Conservation (phyloP, 2,888 invertebrate genomes). For the Molanna angustata region DNA sequence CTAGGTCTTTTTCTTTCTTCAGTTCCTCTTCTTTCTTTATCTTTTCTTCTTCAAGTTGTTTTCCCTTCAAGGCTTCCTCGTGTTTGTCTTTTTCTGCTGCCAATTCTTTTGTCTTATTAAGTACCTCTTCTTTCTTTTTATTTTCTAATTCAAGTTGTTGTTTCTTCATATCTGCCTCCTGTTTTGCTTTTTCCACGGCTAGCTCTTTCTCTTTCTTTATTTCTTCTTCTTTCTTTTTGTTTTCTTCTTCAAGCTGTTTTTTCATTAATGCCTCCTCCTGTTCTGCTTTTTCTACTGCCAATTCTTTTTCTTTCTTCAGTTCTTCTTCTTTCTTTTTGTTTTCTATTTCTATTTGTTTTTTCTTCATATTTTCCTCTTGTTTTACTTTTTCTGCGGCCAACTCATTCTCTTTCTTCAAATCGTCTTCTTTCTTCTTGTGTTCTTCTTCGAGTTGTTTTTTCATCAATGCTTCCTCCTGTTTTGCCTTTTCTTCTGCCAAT, state of each 20-base stretch:
- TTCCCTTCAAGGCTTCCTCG: not conserved
- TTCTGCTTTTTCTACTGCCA: slow-evolving; percentile 3
- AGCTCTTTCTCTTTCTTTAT: slow-evolving; percentile 35
- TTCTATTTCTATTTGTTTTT: slow-evolving; percentile 7
- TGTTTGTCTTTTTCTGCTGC: slow-evolving; percentile 21
- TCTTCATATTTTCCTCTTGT: not conserved
- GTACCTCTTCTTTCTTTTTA: slow-evolving; percentile 34
- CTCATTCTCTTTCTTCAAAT: slow-evolving; percentile 5
- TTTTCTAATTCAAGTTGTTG: slow-evolving; percentile 19
- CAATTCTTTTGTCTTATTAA: slow-evolving; percentile 34
- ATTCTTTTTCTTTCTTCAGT: slow-evolving; percentile 38
- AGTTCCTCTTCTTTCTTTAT: slow-evolving; percentile 13
- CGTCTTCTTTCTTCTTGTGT: slow-evolving; percentile 35
- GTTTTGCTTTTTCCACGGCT: slow-evolving; percentile 22
- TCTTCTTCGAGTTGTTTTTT: slow-evolving; percentile 15
- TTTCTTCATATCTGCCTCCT: slow-evolving; percentile 13
- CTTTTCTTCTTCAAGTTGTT: not conserved
- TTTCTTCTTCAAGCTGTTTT: slow-evolving; percentile 12
- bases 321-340: slow-evolving; percentile 30
- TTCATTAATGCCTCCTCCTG: slow-evolving; percentile 11
- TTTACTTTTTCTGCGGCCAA: slow-evolving; percentile 2
- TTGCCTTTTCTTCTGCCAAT: not conserved
- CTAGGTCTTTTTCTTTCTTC: slow-evolving; percentile 10
- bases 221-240: slow-evolving; percentile 34
- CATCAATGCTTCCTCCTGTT: slow-evolving; percentile 6